A percentile compares a stretch with the other conserved stretches of the same genome.
phyloP scores from a whole-genome alignment of 1,140 invertebrate genomes.

The Papilio glaucus region DNA sequence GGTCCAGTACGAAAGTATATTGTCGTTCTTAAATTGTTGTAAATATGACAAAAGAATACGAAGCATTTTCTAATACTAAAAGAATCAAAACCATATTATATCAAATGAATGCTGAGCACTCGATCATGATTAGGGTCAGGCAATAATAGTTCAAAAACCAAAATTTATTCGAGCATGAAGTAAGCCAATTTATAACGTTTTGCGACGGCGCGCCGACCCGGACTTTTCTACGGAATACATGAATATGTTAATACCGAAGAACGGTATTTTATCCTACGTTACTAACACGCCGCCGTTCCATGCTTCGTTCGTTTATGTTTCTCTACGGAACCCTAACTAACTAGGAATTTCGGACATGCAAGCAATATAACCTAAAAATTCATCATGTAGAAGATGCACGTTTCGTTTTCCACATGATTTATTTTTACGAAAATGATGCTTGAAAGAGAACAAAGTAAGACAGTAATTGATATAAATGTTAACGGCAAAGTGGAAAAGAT shows the following conservation, averaged over 20 bases:
- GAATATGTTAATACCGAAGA: not conserved
- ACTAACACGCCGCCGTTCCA: not conserved
- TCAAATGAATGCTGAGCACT: not conserved
- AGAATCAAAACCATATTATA: not conserved
- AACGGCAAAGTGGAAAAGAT: too few species aligned
- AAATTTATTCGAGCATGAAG: conserved; percentile 19
- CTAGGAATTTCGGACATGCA: too few species aligned
- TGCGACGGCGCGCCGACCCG: not conserved
- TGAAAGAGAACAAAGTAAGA: too few species aligned
- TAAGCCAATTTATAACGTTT: conserved; percentile 4
- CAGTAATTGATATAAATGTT: too few species aligned
- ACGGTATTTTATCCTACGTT: conserved; percentile 9
- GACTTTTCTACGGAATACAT: conserved; percentile 11
- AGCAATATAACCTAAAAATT: not conserved
- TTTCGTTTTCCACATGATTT: too few species aligned
- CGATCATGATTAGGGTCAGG: not conserved
- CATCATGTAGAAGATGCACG: too few species aligned
- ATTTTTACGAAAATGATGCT: too few species aligned
- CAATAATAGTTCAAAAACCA: conserved; percentile 23
- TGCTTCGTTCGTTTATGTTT: not conserved
- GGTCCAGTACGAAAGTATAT: too few species aligned
- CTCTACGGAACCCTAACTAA: not conserved
- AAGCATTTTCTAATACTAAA: conserved; percentile 46
- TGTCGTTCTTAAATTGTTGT: too few species aligned
- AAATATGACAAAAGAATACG: too few species aligned